These are phyloP conservation scores for Clarias fuscus DNA, from an alignment of 2,797 vertebrate genomes.

Conservation along the genomic window DNA sequence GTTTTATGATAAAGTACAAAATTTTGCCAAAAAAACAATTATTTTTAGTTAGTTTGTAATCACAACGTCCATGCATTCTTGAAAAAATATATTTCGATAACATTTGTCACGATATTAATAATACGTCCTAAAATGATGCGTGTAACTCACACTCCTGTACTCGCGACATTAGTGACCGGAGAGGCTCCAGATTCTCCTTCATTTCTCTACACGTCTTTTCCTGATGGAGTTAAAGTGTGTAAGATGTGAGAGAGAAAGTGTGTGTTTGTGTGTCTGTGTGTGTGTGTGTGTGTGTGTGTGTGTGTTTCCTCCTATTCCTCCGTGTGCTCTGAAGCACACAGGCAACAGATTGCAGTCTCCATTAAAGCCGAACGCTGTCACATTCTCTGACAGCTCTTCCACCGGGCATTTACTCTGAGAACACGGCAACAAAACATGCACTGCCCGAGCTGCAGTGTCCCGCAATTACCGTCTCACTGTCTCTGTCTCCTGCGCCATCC, in stretches of 20 bases:
- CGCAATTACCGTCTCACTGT: conserved; percentile 27
- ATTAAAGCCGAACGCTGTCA: conserved; percentile 39
- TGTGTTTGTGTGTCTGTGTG: conserved; percentile 31
- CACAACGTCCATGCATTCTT: background rate
- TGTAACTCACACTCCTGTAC: background rate
- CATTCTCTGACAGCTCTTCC: conserved; percentile 44
- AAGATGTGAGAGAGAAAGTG: background rate
- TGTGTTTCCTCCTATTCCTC: conserved; percentile 1
- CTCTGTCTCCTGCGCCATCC: conserved; percentile 1
- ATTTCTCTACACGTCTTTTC: background rate
- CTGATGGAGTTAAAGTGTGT: conserved; percentile 56
- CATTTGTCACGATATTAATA: background rate
- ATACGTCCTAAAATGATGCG: background rate
- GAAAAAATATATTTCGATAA: background rate
- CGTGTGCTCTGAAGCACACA: conserved; percentile 20
- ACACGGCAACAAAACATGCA: conserved; percentile 9
- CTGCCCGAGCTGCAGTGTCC: background rate
- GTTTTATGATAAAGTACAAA: background rate
- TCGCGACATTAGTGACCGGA: background rate
- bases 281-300: conserved; percentile 34
- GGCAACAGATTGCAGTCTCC: conserved; percentile 37
- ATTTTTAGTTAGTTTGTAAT: background rate
- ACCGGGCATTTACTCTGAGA: conserved; percentile 15
- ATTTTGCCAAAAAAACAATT: background rate
- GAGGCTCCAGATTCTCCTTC: background rate